phyloP scores from a whole-genome alignment of 2,888 invertebrate genomes.

The Coecobrya sp. region DNA sequence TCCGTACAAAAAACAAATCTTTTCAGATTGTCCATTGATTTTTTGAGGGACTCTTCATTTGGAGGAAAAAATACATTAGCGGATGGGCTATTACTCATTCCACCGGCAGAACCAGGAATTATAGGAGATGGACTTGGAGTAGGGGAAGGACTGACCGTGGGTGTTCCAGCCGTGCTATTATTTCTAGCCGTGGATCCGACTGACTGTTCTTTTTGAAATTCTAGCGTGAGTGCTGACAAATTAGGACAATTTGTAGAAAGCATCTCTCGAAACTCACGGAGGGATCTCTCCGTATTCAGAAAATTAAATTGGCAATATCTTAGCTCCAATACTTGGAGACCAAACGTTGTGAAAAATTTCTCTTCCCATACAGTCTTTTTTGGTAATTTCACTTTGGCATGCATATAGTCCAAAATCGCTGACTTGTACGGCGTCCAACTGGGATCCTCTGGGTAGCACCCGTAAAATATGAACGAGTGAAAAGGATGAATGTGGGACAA shows the following conservation, averaged over 20 bases:
- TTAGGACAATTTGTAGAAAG: constrained; percentile 78
- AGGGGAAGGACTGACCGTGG: constrained; percentile 67
- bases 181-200: background rate
- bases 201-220: constrained; percentile 72
- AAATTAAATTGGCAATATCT: constrained; percentile 80
- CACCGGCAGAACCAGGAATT: background rate
- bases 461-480: constrained; percentile 77
- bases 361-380: constrained; percentile 79
- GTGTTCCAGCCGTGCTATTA: constrained; percentile 60
- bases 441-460: constrained; percentile 79
- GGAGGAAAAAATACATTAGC: constrained; percentile 77
- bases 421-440: constrained; percentile 81
- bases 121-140: constrained; percentile 75
- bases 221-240: constrained; percentile 73
- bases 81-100: background rate
- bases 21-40: constrained; percentile 73
- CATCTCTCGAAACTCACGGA: constrained; percentile 81
- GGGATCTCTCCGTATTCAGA: constrained; percentile 75
- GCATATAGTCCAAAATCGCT: constrained; percentile 79
- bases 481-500: constrained; percentile 75
- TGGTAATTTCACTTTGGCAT: constrained; percentile 77
- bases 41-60: constrained; percentile 75
- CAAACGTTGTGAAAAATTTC: constrained; percentile 78
- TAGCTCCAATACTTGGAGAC: constrained; percentile 74
- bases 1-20: constrained; percentile 77